Conservation (phyloP, 2,113 vertebrate species). For the Synodontis membranacea region DNA sequence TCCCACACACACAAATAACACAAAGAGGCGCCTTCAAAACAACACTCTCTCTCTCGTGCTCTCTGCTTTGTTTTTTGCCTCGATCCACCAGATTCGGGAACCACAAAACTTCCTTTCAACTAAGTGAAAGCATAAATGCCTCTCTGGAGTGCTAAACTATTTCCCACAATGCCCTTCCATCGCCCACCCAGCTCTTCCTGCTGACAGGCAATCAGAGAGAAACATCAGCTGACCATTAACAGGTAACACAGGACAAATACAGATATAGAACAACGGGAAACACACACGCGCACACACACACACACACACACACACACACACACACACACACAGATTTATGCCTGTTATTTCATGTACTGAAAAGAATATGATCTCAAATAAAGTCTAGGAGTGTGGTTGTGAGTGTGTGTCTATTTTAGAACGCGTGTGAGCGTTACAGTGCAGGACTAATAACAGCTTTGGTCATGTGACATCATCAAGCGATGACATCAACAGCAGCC, state of each 20-base stretch:
- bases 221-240: background rate
- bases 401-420: background rate
- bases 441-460: slow-evolving; percentile 17
- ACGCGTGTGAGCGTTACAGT: background rate
- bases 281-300: slow-evolving; percentile 15
- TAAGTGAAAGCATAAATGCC: slow-evolving; percentile 25
- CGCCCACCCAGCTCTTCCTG: slow-evolving; percentile 14
- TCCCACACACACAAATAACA: slow-evolving; percentile 7
- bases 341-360: background rate
- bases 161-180: slow-evolving; percentile 45
- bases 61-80: background rate
- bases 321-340: background rate
- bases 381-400: slow-evolving; percentile 27
- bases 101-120: slow-evolving; percentile 46
- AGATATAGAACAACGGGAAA: background rate
- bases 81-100: slow-evolving; percentile 34
- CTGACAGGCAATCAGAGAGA: background rate
- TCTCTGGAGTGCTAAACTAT: slow-evolving; percentile 36
- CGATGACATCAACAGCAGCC: slow-evolving; percentile 18
- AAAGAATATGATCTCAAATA: background rate
- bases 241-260: background rate
- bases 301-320: slow-evolving; percentile 12
- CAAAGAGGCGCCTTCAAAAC: slow-evolving; percentile 39
- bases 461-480: slow-evolving; percentile 6
- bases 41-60: background rate